A percentile compares a stretch with the other conserved stretches of the same genome.
Conservation (phyloP, 1,140 invertebrate species). For the Chelonus insularis region DNA sequence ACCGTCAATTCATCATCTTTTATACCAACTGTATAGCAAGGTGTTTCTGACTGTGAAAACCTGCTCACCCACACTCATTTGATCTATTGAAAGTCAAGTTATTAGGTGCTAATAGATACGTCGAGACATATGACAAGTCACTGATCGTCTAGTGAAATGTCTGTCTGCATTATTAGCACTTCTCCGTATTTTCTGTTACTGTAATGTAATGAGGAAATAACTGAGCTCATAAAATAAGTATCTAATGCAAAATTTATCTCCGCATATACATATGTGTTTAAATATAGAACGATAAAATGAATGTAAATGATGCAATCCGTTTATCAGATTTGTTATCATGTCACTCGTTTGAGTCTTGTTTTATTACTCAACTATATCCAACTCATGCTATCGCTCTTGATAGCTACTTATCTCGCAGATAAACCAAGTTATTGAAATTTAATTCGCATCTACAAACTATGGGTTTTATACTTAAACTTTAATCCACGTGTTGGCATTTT, state of each 20-base stretch:
- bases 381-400: constrained; percentile 4
- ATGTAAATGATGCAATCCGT: not conserved
- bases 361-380: not conserved
- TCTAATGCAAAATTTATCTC: no score
- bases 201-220: no score
- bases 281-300: no score
- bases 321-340: not conserved
- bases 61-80: constrained; percentile 16
- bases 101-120: constrained; percentile 21
- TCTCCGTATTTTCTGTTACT: not conserved
- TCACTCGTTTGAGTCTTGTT: constrained; percentile 3
- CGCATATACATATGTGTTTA: no score
- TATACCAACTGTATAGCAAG: not conserved
- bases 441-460: not conserved
- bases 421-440: not conserved
- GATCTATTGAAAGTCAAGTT: not conserved
- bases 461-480: not conserved
- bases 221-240: no score
- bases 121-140: constrained; percentile 12
- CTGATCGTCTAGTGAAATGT: constrained; percentile 8
- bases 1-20: not conserved
- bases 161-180: not conserved
- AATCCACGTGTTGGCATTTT: constrained; percentile 18
- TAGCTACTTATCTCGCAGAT: constrained; percentile 1
- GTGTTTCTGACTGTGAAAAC: not conserved